A percentile compares a stretch with the other conserved stretches of the same genome.
These are phyloP conservation scores for Rhopalosiphum maidis DNA, from an alignment of 1,140 invertebrate genomes.

Conservation along the genomic window DNA sequence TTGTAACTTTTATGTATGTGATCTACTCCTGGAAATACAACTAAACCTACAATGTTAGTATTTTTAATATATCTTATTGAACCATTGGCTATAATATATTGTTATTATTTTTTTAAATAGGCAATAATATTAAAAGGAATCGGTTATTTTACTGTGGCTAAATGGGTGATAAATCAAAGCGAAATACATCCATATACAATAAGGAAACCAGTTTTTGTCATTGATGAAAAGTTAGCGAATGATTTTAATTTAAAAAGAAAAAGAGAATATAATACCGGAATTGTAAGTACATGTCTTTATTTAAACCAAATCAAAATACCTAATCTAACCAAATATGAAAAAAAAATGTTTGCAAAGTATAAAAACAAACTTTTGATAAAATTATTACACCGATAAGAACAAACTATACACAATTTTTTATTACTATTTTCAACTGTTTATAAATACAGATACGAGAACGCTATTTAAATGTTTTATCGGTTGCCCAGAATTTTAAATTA, in stretches of 20 bases:
- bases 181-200: conserved; percentile 1
- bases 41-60: neutral
- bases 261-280: neutral
- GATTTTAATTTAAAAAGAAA: neutral
- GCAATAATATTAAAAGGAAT: conserved; percentile 27
- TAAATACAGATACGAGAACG: conserved; percentile 22
- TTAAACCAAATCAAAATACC: neutral
- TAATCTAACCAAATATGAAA: neutral
- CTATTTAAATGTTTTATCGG: neutral
- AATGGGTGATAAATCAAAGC: neutral
- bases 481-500: neutral
- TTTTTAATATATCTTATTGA: neutral
- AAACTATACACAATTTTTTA: neutral
- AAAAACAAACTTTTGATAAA: neutral
- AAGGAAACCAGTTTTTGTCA: neutral
- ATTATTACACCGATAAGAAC: neutral
- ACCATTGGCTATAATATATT: neutral
- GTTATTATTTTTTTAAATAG: neutral
- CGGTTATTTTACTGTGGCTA: neutral
- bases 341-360: neutral
- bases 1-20: neutral
- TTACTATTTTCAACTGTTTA: neutral
- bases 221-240: neutral
- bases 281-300: neutral
- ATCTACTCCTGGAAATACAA: neutral